A percentile compares a stretch with the other conserved stretches of the same genome.
phyloP scores from a whole-genome alignment of 2,797 vertebrate species.

The Poeciliopsis paucimaculata region DNA sequence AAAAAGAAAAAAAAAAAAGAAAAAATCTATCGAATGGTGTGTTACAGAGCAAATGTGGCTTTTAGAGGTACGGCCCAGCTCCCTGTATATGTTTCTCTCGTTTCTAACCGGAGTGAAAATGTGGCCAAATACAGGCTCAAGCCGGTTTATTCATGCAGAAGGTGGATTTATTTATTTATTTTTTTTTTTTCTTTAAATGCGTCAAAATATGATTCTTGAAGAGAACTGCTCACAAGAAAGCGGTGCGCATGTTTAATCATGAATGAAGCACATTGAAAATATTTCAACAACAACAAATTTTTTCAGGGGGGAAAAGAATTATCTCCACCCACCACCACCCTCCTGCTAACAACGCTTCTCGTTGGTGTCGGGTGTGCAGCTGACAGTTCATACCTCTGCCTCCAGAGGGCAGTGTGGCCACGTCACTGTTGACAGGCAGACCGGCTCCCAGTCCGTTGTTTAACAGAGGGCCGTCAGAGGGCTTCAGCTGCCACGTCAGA shows the following conservation, averaged over 20 bases:
- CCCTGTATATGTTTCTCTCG: slow-evolving; percentile 3
- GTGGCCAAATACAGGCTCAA: neutral
- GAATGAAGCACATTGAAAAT: neutral
- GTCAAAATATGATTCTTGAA: slow-evolving; percentile 9
- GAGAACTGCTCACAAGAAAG: neutral
- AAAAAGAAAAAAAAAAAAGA: neutral
- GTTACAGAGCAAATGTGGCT: slow-evolving; percentile 22
- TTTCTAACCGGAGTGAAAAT: slow-evolving; percentile 7
- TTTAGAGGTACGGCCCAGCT: slow-evolving; percentile 26
- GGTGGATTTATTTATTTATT: slow-evolving; percentile 10
- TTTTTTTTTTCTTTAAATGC: slow-evolving; percentile 5
- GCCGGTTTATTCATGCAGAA: slow-evolving; percentile 11
- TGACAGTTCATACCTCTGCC: slow-evolving; percentile 90
- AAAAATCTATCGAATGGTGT: slow-evolving; percentile 18
- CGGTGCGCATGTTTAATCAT: neutral
- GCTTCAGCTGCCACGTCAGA: slow-evolving; percentile 96
- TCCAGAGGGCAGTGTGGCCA: slow-evolving; percentile 93
- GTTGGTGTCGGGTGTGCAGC: slow-evolving; percentile 2
- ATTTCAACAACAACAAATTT: neutral
- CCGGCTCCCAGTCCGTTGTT: slow-evolving; percentile 90
- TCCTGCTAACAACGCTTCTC: slow-evolving; percentile 1
- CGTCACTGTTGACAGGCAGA: slow-evolving; percentile 88
- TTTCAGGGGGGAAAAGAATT: neutral
- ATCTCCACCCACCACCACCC: neutral
- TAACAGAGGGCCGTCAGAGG: slow-evolving; percentile 91